A percentile compares a stretch with the other conserved stretches of the same genome.
Conservation (phyloP, 2,888 invertebrate genomes). For the Alviniconcha strummeri region DNA sequence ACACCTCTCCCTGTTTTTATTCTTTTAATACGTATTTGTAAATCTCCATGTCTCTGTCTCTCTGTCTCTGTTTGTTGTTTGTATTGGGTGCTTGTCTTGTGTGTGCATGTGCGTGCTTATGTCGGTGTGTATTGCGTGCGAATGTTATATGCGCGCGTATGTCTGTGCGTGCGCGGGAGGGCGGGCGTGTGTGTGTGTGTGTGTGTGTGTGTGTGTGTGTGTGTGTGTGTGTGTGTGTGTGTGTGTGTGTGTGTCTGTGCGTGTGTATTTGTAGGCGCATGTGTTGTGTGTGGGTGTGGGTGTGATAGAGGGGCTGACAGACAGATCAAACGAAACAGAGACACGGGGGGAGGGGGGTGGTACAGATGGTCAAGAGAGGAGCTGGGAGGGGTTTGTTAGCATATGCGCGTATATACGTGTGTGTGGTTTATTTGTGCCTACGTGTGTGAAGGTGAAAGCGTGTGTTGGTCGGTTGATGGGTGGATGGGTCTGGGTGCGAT, state of each 20-base stretch:
- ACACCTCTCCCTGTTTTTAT: background rate
- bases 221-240: background rate
- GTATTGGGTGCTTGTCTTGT: too few relatives aligned
- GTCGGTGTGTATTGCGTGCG: too few relatives aligned
- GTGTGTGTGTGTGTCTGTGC: background rate
- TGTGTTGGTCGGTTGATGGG: background rate
- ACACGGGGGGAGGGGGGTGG: background rate
- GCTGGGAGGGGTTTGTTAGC: background rate
- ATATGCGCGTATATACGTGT: background rate
- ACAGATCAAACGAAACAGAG: background rate
- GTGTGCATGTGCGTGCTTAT: too few relatives aligned
- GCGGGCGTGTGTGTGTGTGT: too few relatives aligned
- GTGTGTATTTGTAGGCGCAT: background rate
- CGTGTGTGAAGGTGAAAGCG: background rate
- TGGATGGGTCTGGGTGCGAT: background rate
- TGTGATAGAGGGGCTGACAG: background rate
- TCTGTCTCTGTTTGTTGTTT: background rate
- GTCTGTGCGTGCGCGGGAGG: too few relatives aligned
- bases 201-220: too few relatives aligned
- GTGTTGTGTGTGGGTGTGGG: background rate
- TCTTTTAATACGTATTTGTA: background rate
- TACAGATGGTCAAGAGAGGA: background rate
- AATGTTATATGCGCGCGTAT: too few relatives aligned
- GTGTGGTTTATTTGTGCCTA: background rate
- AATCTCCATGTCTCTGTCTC: background rate